Evolutionary conservation across 2,888 invertebrate genomes (phyloP), one percentile per base, ranked within the genome.

Genomic region (Gortyna flavago): DNA sequence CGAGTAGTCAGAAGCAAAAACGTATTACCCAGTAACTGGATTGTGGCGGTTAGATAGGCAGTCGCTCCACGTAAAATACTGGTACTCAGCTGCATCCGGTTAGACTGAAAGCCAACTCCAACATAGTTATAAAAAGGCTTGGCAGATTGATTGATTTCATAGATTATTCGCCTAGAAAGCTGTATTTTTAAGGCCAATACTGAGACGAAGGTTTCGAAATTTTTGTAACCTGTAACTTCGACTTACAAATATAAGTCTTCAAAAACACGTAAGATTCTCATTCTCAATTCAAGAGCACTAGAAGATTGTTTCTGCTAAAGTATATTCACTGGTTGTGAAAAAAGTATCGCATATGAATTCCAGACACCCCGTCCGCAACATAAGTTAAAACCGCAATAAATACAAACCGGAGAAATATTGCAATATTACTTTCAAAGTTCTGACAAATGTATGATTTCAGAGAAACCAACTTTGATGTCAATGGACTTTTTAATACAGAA

Each of bases 361-460:
- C 35, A 85, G 69, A 69, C 62, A 76, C 35, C 25, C 44, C 48
- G 18, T 67, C 54, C 38, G 41, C 25, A 48, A 66, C 25, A 72
- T 70, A 62, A 83, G 65, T 72, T 67, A 72, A 78, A 84, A 84
- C 59, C 57, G 72, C 72, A 86, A 86, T 84, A 84, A 83, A 84
- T 86, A 79, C 16, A 32, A 75, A 35, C 48, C 18, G 59, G 66
- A 65, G 61, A 84, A 65, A 83, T 74, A 85, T 83, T 83, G 61
- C 65, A 72, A 71, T 83, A 72, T 79, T 64, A 79, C 79, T 70
- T 65, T 72, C 41, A 18, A 75, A 86, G 72, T 73, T 84, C 13
- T 62, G 84, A 70, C 79, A 86, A 72, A 87, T 84, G 68, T 65
- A 80, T 59, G 78, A 72, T 35, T 69, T 75, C 66, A 76, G 32